Conservation (phyloP, 2,113 vertebrate species). For the Typhlomys cinereus region DNA sequence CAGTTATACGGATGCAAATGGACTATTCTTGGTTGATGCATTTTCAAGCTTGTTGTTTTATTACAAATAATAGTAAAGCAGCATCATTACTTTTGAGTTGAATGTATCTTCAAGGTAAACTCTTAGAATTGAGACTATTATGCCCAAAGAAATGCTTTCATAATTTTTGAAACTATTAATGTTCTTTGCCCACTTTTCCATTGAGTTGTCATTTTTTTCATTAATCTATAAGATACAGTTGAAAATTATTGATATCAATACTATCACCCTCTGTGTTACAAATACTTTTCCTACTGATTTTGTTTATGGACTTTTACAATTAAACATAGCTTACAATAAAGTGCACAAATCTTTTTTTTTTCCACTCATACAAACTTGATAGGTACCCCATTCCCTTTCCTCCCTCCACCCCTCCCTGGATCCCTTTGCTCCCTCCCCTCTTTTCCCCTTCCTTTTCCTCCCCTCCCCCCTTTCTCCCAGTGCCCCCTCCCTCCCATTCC, state of each 20-base stretch:
- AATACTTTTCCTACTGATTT: constrained; percentile 24
- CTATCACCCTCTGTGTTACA: neutral
- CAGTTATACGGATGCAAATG: neutral
- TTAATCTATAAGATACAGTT: neutral
- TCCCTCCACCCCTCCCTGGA: too few relatives aligned
- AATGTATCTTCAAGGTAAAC: neutral
- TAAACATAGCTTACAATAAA: constrained; percentile 15
- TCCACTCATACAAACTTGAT: too few relatives aligned
- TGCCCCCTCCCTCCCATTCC: too few relatives aligned
- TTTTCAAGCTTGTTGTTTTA: neutral
- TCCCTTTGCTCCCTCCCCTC: too few relatives aligned
- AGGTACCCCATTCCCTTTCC: too few relatives aligned
- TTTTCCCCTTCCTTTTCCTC: too few relatives aligned
- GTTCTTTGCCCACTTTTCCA: constrained; percentile 6
- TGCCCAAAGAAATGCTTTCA: neutral
- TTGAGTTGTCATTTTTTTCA: neutral
- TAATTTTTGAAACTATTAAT: neutral
- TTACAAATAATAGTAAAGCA: neutral
- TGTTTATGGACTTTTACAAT: neutral
- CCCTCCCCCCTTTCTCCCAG: too few relatives aligned
- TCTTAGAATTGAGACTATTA: neutral
- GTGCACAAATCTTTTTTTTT: neutral
- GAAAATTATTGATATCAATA: neutral
- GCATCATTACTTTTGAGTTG: neutral
- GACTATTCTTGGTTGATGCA: neutral